These are phyloP conservation scores for Mesocricetus auratus DNA, from an alignment of 2,113 vertebrate genomes.

Conservation along the genomic window DNA sequence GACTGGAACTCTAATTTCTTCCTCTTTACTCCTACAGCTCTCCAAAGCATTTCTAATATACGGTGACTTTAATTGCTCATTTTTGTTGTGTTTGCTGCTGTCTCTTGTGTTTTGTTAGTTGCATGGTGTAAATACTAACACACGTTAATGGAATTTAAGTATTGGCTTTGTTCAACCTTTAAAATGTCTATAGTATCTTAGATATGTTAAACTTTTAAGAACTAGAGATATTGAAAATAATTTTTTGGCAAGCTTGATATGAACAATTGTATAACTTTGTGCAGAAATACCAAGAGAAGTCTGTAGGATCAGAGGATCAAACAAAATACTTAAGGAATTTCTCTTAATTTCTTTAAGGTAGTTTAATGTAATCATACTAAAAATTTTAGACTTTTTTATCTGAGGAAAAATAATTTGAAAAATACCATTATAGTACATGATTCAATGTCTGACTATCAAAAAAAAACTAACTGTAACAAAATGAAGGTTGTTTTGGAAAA, in stretches of 20 bases:
- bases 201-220: background rate
- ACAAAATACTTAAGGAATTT: background rate
- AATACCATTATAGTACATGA: background rate
- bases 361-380: slow-evolving; percentile 14
- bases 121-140: background rate
- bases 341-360: slow-evolving; percentile 8
- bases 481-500: slow-evolving; percentile 43
- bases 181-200: background rate
- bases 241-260: background rate
- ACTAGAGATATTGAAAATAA: background rate
- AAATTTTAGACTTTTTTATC: background rate
- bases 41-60: background rate
- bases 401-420: slow-evolving; percentile 16
- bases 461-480: background rate
- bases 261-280: background rate
- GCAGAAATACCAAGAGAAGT: background rate
- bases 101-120: background rate
- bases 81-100: background rate
- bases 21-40: background rate
- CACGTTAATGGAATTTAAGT: background rate
- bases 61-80: rapidly evolving
- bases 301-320: background rate
- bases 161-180: background rate
- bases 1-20: background rate
- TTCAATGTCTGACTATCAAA: background rate